Percentiles rank a stretch among this genome's conserved stretches.
These are phyloP conservation scores for Sesia apiformis DNA, from an alignment of 2,888 invertebrate species.

Conservation along the genomic window DNA sequence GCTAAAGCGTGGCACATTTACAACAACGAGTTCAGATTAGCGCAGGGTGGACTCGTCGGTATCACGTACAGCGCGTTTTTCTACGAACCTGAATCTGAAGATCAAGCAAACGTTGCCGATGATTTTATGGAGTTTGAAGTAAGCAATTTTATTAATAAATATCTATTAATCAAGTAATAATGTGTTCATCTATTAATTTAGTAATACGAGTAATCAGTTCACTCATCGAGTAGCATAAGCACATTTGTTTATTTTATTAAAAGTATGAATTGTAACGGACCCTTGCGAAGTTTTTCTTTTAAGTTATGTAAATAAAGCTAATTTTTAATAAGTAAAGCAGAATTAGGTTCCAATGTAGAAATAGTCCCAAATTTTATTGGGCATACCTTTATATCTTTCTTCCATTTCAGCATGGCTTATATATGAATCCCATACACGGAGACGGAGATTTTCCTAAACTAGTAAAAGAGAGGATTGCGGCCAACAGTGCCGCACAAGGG, in stretches of 20 bases:
- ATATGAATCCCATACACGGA: slow-evolving; percentile 63
- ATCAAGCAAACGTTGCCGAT: slow-evolving; percentile 61
- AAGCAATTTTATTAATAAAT: slow-evolving; percentile 8
- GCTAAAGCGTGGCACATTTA: slow-evolving; percentile 51
- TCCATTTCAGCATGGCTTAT: slow-evolving; percentile 66
- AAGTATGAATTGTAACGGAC: too few relatives aligned
- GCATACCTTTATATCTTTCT: not conserved
- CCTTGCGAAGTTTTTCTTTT: too few relatives aligned
- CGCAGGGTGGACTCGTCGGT: slow-evolving; percentile 43
- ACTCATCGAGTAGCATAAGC: not conserved
- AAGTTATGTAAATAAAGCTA: too few relatives aligned
- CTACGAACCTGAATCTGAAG: slow-evolving; percentile 50
- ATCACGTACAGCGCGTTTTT: slow-evolving; percentile 41
- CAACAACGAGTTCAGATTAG: slow-evolving; percentile 30
- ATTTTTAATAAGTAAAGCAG: too few relatives aligned
- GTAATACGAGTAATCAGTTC: not conserved
- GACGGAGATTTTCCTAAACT: slow-evolving; percentile 76
- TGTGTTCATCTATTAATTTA: not conserved
- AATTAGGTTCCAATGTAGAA: too few relatives aligned
- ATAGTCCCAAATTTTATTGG: too few relatives aligned
- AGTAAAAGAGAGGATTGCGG: slow-evolving; percentile 70
- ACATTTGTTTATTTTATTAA: too few relatives aligned
- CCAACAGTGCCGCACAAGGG: slow-evolving; percentile 73
- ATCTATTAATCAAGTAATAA: not conserved
- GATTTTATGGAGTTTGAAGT: slow-evolving; percentile 61